Evolutionary conservation across 2,888 invertebrate genomes (phyloP).

Genomic region (Malthinus flaveolus): DNA sequence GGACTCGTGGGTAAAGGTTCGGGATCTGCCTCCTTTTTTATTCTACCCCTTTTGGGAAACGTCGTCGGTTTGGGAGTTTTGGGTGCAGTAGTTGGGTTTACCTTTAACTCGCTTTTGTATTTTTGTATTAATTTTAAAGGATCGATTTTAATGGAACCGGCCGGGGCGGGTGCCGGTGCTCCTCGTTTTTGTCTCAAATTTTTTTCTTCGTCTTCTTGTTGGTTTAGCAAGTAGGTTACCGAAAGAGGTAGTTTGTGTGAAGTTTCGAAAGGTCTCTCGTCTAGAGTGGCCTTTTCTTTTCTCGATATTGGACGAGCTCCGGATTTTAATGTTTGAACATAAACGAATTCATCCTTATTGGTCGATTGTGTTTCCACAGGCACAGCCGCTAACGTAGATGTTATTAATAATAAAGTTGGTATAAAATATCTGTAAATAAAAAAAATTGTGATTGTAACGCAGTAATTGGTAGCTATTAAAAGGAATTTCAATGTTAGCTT

Average conservation of each 20-base stretch:
- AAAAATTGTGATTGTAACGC: neutral
- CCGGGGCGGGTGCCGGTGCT: constrained; percentile 51
- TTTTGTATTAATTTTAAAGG: constrained; percentile 46
- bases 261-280: constrained; percentile 63
- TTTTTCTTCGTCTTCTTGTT: constrained; percentile 37
- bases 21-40: constrained; percentile 44
- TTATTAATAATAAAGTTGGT: constrained; percentile 28
- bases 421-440: constrained; percentile 42
- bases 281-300: constrained; percentile 44
- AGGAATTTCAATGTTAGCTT: constrained; percentile 26
- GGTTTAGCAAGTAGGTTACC: constrained; percentile 48
- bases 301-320: constrained; percentile 48
- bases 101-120: constrained; percentile 43
- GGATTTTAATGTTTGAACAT: constrained; percentile 57
- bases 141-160: constrained; percentile 51
- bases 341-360: constrained; percentile 69
- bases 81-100: constrained; percentile 35
- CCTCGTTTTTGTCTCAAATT: constrained; percentile 35
- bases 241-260: constrained; percentile 69
- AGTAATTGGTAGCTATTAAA: neutral
- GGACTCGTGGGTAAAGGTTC: constrained; percentile 56
- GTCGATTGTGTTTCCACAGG: constrained; percentile 66
- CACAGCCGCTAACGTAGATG: constrained; percentile 52
- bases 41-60: constrained; percentile 19
- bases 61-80: constrained; percentile 16